Conservation (phyloP, 2,113 vertebrate species). For the Passerina amoena region DNA sequence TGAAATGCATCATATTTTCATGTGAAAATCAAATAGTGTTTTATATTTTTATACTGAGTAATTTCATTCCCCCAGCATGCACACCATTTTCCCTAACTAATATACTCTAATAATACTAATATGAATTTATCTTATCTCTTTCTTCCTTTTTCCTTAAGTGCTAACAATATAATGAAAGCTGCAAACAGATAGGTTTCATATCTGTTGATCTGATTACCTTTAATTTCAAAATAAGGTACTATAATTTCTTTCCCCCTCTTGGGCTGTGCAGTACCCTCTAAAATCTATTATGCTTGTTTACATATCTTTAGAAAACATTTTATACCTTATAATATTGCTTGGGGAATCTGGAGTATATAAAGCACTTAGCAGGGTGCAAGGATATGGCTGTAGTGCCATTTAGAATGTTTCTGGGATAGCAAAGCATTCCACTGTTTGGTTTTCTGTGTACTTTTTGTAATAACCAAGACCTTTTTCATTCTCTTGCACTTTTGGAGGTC, state of each 20-base stretch:
- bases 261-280: neutral
- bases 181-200: neutral
- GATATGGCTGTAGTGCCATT: neutral
- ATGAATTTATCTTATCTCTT: neutral
- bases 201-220: slow-evolving; percentile 20
- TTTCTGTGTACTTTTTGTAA: neutral
- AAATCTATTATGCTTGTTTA: neutral
- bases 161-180: neutral
- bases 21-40: neutral
- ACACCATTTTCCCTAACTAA: neutral
- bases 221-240: slow-evolving; percentile 28
- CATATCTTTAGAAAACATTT: slow-evolving; percentile 19
- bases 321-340: neutral
- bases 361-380: neutral
- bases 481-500: neutral
- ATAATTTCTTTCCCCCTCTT: neutral
- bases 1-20: neutral
- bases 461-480: neutral
- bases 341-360: neutral
- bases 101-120: neutral
- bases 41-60: neutral
- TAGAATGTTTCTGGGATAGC: neutral
- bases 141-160: neutral
- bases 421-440: neutral
- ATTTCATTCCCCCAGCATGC: neutral